These are phyloP conservation scores for Mormoops blainvillei DNA, from an alignment of 2,113 vertebrate genomes.

Conservation along the genomic window DNA sequence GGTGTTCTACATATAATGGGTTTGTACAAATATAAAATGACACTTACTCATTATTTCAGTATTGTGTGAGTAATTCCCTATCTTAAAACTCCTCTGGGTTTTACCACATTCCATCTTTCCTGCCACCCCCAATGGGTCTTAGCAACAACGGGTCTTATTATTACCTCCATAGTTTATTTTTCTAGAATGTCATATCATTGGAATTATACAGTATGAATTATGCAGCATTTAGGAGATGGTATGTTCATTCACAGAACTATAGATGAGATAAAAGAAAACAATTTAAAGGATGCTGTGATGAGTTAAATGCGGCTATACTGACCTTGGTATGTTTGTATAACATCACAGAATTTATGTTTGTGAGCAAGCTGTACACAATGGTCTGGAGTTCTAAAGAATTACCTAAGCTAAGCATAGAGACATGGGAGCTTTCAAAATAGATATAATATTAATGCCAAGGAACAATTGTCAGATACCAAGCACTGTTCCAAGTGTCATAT, in stretches of 20 bases:
- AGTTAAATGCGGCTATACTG: neutral
- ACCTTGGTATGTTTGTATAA: neutral
- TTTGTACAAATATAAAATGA: neutral
- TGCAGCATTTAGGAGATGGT: neutral
- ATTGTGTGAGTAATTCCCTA: neutral
- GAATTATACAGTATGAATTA: neutral
- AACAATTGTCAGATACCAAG: neutral
- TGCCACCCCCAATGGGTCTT: too few species aligned
- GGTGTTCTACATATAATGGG: too few species aligned
- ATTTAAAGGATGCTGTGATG: neutral
- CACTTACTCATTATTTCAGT: neutral
- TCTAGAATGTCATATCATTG: neutral
- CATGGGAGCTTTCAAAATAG: neutral
- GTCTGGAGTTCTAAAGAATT: neutral
- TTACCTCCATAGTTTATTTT: neutral
- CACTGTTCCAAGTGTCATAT: neutral
- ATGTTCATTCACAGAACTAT: neutral
- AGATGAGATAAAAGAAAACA: neutral
- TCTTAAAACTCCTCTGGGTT: neutral
- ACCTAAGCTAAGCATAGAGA: neutral
- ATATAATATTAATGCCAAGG: neutral
- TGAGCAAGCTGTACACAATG: neutral
- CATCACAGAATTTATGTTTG: neutral
- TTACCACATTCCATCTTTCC: too few species aligned
- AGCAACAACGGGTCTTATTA: neutral